Evolutionary conservation across 2,113 vertebrate species (phyloP).

Genomic region (Proterorhinus semilunaris): DNA sequence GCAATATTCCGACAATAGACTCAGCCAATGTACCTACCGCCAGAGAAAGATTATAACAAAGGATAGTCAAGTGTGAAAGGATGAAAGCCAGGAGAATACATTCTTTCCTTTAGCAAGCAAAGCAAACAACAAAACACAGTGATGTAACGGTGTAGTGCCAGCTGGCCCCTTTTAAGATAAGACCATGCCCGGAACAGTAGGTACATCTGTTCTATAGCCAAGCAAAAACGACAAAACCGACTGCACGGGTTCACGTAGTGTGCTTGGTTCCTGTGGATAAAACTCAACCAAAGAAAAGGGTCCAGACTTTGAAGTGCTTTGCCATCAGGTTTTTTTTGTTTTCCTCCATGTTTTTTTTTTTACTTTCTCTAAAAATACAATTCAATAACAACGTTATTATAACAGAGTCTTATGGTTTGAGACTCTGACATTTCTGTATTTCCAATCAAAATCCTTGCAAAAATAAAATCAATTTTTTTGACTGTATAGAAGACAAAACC

Average conservation of each 20-base stretch:
- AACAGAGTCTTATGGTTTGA: no score
- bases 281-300: neutral
- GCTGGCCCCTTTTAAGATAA: constrained; percentile 27
- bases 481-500: no score
- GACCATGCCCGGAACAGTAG: constrained; percentile 3
- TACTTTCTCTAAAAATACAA: no score
- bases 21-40: constrained; percentile 20
- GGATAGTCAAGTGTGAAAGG: constrained; percentile 16
- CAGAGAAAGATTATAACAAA: constrained; percentile 43
- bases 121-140: constrained; percentile 14
- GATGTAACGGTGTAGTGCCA: constrained; percentile 17
- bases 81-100: constrained; percentile 24
- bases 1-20: constrained; percentile 30
- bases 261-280: constrained; percentile 3
- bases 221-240: constrained; percentile 5
- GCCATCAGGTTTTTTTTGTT: neutral
- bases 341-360: no score
- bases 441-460: no score
- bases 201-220: constrained; percentile 18
- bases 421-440: no score
- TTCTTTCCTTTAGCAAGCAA: constrained; percentile 6
- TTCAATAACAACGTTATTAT: no score
- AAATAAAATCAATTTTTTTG: no score
- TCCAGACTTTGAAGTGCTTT: neutral
- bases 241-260: constrained; percentile 5